Conservation (phyloP, 2,113 vertebrate species). For the Butastur rufipennis region DNA sequence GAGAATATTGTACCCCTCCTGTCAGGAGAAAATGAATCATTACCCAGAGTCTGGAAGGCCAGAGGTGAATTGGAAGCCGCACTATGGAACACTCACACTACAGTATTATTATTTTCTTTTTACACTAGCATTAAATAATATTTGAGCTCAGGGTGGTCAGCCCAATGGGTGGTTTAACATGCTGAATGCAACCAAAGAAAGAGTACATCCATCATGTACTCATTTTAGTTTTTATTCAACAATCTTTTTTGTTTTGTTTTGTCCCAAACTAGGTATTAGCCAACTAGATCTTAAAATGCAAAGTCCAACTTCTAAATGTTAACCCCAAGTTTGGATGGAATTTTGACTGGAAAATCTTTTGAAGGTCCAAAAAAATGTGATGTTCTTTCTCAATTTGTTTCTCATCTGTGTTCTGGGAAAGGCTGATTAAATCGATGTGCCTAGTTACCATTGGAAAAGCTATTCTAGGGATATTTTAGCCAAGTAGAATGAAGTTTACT, state of each 20-base stretch:
- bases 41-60: conserved; percentile 64
- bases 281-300: neutral
- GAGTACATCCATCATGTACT: conserved; percentile 25
- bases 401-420: neutral
- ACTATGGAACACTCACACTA: conserved; percentile 63
- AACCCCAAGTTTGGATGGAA: neutral
- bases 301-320: neutral
- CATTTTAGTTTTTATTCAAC: neutral
- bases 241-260: neutral
- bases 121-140: conserved; percentile 59
- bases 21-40: conserved; percentile 76
- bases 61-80: conserved; percentile 62
- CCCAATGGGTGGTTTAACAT: conserved; percentile 36
- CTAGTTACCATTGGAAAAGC: neutral
- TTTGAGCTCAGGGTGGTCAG: conserved; percentile 46
- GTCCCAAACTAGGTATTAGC: neutral
- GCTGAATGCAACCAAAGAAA: conserved; percentile 41
- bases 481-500: neutral
- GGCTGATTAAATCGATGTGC: neutral
- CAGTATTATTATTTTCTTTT: conserved; percentile 69
- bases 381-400: conserved; percentile 7
- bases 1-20: conserved; percentile 60
- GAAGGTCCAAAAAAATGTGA: neutral
- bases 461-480: neutral
- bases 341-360: conserved; percentile 2